A percentile compares a stretch with the other conserved stretches of the same genome.
phyloP scores from a whole-genome alignment of 1,140 invertebrate species.

The Drosophila arizonae region DNA sequence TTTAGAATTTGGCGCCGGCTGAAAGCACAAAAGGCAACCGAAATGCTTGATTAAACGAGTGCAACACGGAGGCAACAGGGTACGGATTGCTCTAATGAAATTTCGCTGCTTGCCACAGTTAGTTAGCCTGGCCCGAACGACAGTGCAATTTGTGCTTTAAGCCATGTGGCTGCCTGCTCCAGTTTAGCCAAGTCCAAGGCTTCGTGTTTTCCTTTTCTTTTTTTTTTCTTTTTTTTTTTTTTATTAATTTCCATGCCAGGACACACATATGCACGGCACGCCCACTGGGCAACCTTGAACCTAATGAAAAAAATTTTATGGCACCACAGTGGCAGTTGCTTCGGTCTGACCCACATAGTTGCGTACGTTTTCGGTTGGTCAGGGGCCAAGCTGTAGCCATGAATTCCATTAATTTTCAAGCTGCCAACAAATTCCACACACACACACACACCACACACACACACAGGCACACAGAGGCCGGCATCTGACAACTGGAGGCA shows the following conservation, averaged over 20 bases:
- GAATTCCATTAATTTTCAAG: constrained; percentile 80
- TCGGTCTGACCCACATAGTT: constrained; percentile 65
- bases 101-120: constrained; percentile 45
- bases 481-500: constrained; percentile 49
- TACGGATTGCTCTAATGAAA: constrained; percentile 55
- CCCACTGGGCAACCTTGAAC: constrained; percentile 67
- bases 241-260: constrained; percentile 66
- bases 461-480: constrained; percentile 23
- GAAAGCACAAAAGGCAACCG: constrained; percentile 46
- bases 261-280: constrained; percentile 1
- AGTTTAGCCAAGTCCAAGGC: constrained; percentile 6
- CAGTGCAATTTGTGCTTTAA: constrained; percentile 58
- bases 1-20: not conserved
- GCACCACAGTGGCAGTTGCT: constrained; percentile 50
- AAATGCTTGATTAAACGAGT: constrained; percentile 55
- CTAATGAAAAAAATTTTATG: constrained; percentile 79
- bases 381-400: constrained; percentile 69
- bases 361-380: constrained; percentile 48
- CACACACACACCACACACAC: constrained; percentile 45
- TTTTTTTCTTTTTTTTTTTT: constrained; percentile 15
- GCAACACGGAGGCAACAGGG: constrained; percentile 55
- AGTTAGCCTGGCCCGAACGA: constrained; percentile 48
- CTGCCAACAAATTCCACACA: constrained; percentile 67
- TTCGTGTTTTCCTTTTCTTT: not conserved
- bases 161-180: not conserved